These are phyloP conservation scores for Tautogolabrus adspersus DNA, from an alignment of 2,113 vertebrate genomes.

Conservation along the genomic window DNA sequence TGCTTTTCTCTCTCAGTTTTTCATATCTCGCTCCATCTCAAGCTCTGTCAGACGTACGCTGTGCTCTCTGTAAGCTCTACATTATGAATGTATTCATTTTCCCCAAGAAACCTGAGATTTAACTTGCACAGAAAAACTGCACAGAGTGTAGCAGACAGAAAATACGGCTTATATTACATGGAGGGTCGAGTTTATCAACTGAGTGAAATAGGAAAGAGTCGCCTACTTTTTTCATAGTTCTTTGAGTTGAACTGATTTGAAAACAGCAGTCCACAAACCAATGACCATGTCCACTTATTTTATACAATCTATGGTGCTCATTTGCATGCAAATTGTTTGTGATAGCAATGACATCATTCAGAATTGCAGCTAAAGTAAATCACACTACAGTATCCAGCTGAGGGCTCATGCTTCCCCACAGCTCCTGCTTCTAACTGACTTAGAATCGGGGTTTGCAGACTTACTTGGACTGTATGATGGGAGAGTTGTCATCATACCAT, in stretches of 20 bases:
- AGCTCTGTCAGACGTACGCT: constrained; percentile 19
- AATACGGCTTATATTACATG: constrained; percentile 36
- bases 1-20: background rate
- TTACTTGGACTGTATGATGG: background rate
- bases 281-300: background rate
- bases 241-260: background rate
- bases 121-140: constrained; percentile 48
- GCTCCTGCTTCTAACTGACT: constrained; percentile 3
- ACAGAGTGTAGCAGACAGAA: constrained; percentile 18
- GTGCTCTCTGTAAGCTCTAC: constrained; percentile 16
- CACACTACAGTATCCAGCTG: constrained; percentile 3
- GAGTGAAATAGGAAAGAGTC: background rate
- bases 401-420: background rate
- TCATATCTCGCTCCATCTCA: background rate
- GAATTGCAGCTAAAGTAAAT: background rate
- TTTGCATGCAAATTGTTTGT: background rate
- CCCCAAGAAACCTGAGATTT: constrained; percentile 50
- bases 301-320: background rate
- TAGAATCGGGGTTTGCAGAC: background rate
- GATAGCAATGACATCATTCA: background rate
- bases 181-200: constrained; percentile 18
- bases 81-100: constrained; percentile 70
- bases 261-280: background rate
- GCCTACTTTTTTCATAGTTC: background rate
- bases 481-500: background rate